These are phyloP conservation scores for Noctua janthe DNA, from an alignment of 2,888 invertebrate species.

Conservation along the genomic window DNA sequence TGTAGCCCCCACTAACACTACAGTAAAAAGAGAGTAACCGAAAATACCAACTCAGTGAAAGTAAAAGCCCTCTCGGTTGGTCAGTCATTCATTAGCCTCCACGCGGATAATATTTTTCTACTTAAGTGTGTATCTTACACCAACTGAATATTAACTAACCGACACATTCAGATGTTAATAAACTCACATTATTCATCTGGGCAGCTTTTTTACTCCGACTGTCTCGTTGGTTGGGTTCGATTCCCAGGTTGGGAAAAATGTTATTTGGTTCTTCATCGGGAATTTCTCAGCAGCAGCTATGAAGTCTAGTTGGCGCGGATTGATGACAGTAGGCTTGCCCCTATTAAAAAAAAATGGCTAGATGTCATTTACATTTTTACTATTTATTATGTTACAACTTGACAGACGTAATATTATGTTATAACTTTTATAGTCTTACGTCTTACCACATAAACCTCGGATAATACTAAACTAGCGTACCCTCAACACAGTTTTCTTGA, in stretches of 20 bases:
- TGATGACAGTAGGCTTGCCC: background rate
- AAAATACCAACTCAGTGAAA: conserved; percentile 28
- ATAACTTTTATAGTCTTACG: background rate
- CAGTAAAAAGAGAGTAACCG: background rate
- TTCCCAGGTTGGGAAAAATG: background rate
- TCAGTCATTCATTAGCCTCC: conserved; percentile 30
- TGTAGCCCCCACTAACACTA: background rate
- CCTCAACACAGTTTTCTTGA: background rate
- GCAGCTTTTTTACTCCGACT: background rate
- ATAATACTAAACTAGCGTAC: background rate
- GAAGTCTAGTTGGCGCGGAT: background rate
- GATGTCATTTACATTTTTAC: too few relatives aligned
- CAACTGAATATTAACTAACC: background rate
- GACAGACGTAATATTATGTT: background rate
- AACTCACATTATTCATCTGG: background rate
- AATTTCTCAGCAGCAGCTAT: background rate
- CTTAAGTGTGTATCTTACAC: background rate
- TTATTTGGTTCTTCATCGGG: background rate
- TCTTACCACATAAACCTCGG: background rate
- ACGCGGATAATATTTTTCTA: conserved; percentile 27
- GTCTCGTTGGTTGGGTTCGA: background rate
- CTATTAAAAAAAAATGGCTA: background rate
- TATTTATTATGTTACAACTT: too few relatives aligned
- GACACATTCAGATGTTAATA: background rate
- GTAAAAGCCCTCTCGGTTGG: conserved; percentile 15